Conservation (phyloP, 2,113 vertebrate genomes). For the Pipra filicauda region DNA sequence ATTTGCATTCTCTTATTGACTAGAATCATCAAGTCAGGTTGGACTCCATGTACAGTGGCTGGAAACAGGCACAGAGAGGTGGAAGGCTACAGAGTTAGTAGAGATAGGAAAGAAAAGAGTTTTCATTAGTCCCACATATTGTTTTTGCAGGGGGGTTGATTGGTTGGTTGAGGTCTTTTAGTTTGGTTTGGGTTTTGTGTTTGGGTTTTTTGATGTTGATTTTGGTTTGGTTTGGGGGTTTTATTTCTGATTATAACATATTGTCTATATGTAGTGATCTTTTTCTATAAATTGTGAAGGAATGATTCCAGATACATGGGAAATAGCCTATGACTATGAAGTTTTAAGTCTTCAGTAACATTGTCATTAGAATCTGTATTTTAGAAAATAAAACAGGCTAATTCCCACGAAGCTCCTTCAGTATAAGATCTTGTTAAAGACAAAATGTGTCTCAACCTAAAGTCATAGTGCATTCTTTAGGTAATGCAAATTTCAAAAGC, state of each 20-base stretch:
- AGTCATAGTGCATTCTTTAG: neutral
- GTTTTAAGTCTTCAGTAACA: neutral
- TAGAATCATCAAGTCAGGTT: neutral
- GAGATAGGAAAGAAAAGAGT: neutral
- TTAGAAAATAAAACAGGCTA: neutral
- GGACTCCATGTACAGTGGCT: neutral
- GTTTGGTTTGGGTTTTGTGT: neutral
- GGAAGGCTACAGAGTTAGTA: neutral
- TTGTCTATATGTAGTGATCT: neutral
- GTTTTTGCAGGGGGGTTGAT: accelerated
- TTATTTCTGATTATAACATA: neutral
- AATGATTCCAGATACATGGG: neutral
- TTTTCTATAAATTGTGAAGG: neutral
- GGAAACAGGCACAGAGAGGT: neutral
- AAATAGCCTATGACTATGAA: neutral
- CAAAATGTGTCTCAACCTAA: neutral
- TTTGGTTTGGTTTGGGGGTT: neutral
- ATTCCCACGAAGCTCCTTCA: neutral
- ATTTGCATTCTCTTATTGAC: neutral
- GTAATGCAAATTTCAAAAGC: neutral
- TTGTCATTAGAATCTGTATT: neutral
- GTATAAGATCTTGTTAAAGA: neutral
- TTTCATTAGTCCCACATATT: neutral
- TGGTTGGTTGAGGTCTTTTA: neutral
- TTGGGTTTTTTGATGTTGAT: neutral